phyloP scores from a whole-genome alignment of 2,888 invertebrate species.

The Caenorhabditis sinica region DNA sequence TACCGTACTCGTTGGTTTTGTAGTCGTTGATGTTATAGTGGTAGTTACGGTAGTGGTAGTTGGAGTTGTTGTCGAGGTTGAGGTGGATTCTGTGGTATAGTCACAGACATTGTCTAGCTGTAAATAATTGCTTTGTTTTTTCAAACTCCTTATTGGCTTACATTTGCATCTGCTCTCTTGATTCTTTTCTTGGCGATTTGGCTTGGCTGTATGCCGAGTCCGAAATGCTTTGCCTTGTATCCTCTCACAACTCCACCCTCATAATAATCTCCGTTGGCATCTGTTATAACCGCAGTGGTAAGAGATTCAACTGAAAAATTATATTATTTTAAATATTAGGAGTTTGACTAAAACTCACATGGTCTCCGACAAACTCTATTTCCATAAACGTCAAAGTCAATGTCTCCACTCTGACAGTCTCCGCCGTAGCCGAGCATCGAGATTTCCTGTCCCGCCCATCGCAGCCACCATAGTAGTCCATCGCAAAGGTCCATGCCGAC shows the following conservation, averaged over 20 bases:
- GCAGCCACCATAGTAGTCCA: conserved; percentile 42
- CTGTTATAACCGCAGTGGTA: background rate
- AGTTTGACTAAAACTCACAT: conserved; percentile 1
- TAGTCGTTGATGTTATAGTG: conserved; percentile 26
- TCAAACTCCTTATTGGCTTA: no score
- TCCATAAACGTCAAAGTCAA: conserved; percentile 7
- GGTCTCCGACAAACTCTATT: conserved; percentile 37
- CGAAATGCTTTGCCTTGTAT: background rate
- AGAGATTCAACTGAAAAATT: conserved; percentile 13
- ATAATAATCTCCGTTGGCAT: conserved; percentile 11
- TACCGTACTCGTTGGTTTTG: conserved; percentile 28
- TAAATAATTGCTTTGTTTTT: background rate
- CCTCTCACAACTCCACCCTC: conserved; percentile 51
- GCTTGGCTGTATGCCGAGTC: background rate
- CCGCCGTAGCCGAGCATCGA: conserved; percentile 10
- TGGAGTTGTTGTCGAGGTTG: conserved; percentile 42
- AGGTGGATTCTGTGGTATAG: conserved; percentile 44
- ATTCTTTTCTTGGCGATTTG: background rate
- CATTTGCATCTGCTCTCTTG: background rate
- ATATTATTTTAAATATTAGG: background rate
- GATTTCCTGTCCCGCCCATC: conserved; percentile 30
- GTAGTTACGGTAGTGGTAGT: conserved; percentile 26
- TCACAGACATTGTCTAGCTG: conserved; percentile 32
- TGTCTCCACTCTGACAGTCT: conserved; percentile 50
- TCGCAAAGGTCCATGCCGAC: conserved; percentile 43